phyloP scores from a whole-genome alignment of 2,888 invertebrate genomes.

The Spisula solida region DNA sequence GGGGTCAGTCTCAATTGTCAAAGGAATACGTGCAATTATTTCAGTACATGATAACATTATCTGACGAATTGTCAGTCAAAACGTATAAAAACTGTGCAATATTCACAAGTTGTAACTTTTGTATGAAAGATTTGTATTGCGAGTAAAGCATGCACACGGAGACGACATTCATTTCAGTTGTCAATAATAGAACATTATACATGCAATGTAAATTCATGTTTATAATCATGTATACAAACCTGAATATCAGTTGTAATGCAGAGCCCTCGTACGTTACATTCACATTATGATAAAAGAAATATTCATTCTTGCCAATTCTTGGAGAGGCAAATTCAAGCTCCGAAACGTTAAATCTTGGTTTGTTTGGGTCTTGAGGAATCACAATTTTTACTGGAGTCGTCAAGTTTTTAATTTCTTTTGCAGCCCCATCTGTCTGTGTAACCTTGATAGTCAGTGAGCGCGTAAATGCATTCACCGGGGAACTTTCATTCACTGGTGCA shows the following conservation, averaged over 20 bases:
- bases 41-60: no score
- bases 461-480: constrained; percentile 22
- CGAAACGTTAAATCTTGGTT: constrained; percentile 23
- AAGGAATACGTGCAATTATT: no score
- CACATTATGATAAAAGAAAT: constrained; percentile 43
- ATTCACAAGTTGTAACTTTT: no score
- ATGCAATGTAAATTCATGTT: no score
- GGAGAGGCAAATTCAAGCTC: constrained; percentile 29
- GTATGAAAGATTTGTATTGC: no score
- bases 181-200: no score
- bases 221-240: constrained; percentile 28
- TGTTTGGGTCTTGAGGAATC: constrained; percentile 54
- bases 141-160: no score
- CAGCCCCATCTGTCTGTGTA: constrained; percentile 31
- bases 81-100: no score
- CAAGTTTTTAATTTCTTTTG: constrained; percentile 34
- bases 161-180: no score
- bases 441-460: constrained; percentile 40
- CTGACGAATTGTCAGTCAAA: no score
- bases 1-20: no score
- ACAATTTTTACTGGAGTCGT: constrained; percentile 42
- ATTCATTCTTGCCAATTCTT: constrained; percentile 40
- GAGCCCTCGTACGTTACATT: constrained; percentile 20
- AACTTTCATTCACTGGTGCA: constrained; percentile 14
- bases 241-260: constrained; percentile 45